phyloP scores from a whole-genome alignment of 2,797 vertebrate genomes.

The Phalloptychus januarius region DNA sequence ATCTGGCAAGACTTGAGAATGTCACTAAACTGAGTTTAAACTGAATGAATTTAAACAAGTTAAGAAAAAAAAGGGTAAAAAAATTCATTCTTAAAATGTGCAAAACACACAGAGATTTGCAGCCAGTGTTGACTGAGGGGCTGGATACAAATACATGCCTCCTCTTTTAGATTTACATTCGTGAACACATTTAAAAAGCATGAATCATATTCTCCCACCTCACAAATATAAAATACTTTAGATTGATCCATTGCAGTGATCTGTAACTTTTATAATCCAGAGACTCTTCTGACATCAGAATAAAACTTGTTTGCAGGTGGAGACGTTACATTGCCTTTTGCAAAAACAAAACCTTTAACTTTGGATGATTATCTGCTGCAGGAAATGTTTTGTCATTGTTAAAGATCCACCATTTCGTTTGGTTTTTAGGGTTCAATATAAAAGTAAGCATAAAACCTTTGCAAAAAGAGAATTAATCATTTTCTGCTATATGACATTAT shows the following conservation, averaged over 20 bases:
- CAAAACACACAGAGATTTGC: not conserved
- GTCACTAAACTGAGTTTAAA: not conserved
- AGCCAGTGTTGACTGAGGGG: not conserved
- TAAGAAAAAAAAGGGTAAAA: not conserved
- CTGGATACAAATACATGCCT: not conserved
- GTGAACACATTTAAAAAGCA: not conserved
- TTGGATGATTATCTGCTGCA: not conserved
- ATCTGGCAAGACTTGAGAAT: not conserved
- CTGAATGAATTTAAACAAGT: not conserved
- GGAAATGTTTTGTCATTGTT: not conserved
- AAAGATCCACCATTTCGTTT: not conserved
- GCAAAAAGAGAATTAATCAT: not conserved
- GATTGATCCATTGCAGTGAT: not conserved
- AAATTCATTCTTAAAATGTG: not conserved
- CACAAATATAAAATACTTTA: not conserved
- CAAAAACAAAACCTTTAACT: not conserved
- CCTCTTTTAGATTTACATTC: not conserved
- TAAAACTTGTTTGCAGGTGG: not conserved
- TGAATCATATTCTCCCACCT: not conserved
- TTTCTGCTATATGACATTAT: not conserved
- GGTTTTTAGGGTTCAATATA: not conserved
- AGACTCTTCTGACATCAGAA: not conserved
- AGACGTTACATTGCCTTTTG: not conserved
- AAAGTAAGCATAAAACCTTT: not conserved
- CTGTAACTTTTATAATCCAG: not conserved